phyloP scores from a whole-genome alignment of 1,140 invertebrate species.

The Diploscapter pachys region DNA sequence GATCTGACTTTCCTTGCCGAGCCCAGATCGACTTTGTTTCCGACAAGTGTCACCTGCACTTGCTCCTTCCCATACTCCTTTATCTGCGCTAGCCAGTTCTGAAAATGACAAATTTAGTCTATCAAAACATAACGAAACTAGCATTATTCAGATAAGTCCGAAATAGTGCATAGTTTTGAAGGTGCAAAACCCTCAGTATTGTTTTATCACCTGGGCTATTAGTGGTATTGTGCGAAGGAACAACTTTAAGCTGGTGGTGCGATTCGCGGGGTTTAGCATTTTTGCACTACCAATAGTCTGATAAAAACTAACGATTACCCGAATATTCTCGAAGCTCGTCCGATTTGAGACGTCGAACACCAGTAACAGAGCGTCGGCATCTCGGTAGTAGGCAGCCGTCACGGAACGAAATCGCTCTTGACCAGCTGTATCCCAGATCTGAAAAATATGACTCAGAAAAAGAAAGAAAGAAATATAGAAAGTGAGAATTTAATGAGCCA shows the following conservation, averaged over 20 bases:
- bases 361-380: conserved; percentile 90
- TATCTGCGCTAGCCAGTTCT: conserved; percentile 57
- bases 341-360: conserved; percentile 97
- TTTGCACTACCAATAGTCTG: background rate
- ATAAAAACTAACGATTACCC: conserved; percentile 32
- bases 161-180: too few species aligned
- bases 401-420: conserved; percentile 95
- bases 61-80: conserved; percentile 54
- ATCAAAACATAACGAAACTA: background rate
- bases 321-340: conserved; percentile 78
- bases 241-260: background rate
- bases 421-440: conserved; percentile 94
- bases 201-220: background rate
- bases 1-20: conserved; percentile 47
- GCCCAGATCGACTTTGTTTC: conserved; percentile 55
- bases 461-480: background rate
- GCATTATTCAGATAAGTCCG: too few species aligned
- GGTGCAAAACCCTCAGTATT: too few species aligned
- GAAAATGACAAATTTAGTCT: conserved; percentile 32
- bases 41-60: conserved; percentile 53
- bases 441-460: conserved; percentile 15
- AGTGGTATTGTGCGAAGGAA: background rate
- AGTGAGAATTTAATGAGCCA: background rate
- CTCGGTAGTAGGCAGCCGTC: conserved; percentile 94
- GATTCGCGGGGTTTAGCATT: background rate